Evolutionary conservation across 2,113 vertebrate species (phyloP).

Genomic region (Microcebus tavaratra): DNA sequence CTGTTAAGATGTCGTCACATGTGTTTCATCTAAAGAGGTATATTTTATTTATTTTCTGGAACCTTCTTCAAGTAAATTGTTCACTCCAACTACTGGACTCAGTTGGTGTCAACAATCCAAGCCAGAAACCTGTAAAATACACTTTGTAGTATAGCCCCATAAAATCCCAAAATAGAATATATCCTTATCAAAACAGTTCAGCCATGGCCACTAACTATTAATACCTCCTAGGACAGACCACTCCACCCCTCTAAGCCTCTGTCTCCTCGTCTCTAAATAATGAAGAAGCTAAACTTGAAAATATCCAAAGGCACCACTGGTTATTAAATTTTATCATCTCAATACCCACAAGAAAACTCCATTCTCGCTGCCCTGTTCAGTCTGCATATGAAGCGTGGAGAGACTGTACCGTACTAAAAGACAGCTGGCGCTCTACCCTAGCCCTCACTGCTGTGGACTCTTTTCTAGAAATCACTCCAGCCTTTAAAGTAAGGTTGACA

Average conservation of each 20-base stretch:
- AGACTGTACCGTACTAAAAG: not conserved
- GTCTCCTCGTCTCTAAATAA: not conserved
- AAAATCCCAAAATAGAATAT: not conserved
- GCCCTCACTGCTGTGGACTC: not conserved
- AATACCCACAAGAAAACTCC: not conserved
- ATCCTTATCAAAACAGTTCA: not conserved
- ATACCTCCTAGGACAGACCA: not conserved
- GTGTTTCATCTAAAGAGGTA: not conserved
- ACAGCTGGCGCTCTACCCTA: not conserved
- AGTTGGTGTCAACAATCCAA: not conserved
- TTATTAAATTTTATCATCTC: not conserved
- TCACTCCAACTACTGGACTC: not conserved
- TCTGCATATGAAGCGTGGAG: not conserved
- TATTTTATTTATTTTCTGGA: not conserved
- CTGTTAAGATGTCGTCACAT: not conserved
- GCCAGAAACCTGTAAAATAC: conserved; percentile 5
- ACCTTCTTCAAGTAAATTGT: not conserved
- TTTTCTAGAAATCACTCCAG: not conserved
- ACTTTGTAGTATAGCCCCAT: not conserved
- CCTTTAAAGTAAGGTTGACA: conserved; percentile 15
- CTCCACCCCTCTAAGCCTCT: not conserved
- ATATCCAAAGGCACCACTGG: not conserved
- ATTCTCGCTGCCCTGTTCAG: not conserved
- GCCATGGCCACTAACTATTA: not conserved
- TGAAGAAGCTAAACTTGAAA: not conserved